phyloP scores from a whole-genome alignment of 2,797 vertebrate species.

The Aselliscus stoliczkanus region DNA sequence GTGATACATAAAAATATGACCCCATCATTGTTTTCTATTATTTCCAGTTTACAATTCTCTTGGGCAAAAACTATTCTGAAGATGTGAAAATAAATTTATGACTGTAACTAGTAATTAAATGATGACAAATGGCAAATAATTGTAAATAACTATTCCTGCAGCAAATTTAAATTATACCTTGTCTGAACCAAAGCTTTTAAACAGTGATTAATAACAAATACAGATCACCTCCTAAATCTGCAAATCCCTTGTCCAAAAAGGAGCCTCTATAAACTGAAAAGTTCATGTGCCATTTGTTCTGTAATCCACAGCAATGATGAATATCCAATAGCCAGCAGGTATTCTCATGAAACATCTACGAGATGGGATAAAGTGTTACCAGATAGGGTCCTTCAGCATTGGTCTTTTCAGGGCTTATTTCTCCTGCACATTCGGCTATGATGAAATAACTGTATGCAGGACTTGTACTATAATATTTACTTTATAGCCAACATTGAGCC shows the following conservation, averaged over 20 bases:
- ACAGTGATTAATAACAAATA: conserved; percentile 9
- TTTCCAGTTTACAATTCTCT: conserved; percentile 2
- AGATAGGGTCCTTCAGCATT: neutral
- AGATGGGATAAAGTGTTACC: neutral
- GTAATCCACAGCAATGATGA: neutral
- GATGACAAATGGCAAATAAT: neutral
- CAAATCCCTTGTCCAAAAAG: neutral
- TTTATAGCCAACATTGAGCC: neutral
- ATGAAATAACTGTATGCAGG: neutral
- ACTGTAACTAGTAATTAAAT: conserved; percentile 25
- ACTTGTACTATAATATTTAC: neutral
- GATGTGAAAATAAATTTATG: conserved; percentile 31
- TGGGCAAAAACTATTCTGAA: neutral
- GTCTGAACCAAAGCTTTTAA: neutral
- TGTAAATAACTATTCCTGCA: neutral
- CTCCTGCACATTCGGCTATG: neutral
- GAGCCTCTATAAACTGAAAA: neutral
- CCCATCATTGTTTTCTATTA: neutral
- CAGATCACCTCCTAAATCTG: neutral
- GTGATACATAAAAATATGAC: neutral
- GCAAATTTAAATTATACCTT: neutral
- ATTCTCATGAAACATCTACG: neutral
- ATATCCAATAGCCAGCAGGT: neutral
- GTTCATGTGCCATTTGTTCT: neutral
- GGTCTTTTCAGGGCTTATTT: neutral